Percentiles rank a stretch among this genome's conserved stretches.
Conservation (phyloP, 2,113 vertebrate genomes). For the Porphyrio hochstetteri region DNA sequence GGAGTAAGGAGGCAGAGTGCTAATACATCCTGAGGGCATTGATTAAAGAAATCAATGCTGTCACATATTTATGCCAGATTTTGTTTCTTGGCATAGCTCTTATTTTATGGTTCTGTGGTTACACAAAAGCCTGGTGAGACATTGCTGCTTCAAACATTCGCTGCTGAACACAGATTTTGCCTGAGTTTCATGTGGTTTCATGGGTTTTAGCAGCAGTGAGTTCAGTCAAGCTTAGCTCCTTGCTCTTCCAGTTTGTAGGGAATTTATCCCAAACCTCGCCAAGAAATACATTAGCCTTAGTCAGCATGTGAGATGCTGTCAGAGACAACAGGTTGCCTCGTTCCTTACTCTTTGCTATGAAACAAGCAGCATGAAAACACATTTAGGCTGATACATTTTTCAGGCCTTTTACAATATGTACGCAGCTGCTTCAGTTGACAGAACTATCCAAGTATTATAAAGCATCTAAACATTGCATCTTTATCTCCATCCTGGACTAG, state of each 20-base stretch:
- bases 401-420: slow-evolving; percentile 23
- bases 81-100: slow-evolving; percentile 9
- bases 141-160: neutral
- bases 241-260: neutral
- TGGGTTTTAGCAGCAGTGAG: neutral
- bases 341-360: neutral
- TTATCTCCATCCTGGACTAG: slow-evolving; percentile 33
- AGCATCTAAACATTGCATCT: slow-evolving; percentile 23
- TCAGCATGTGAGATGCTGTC: neutral
- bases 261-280: slow-evolving; percentile 25
- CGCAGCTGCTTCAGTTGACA: slow-evolving; percentile 27
- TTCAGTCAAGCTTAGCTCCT: neutral
- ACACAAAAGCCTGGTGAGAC: neutral
- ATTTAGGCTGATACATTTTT: slow-evolving; percentile 35
- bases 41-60: slow-evolving; percentile 21
- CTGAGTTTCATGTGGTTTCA: neutral
- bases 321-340: neutral
- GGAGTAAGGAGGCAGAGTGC: neutral
- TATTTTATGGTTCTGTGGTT: neutral
- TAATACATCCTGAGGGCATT: slow-evolving; percentile 31
- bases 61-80: slow-evolving; percentile 17
- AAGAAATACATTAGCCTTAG: slow-evolving; percentile 17
- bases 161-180: neutral
- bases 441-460: slow-evolving; percentile 30
- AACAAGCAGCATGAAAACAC: slow-evolving; percentile 30